Percentiles rank a stretch among this genome's conserved stretches.
These are phyloP conservation scores for Ondatra zibethicus DNA, from an alignment of 2,113 vertebrate genomes.

Conservation along the genomic window DNA sequence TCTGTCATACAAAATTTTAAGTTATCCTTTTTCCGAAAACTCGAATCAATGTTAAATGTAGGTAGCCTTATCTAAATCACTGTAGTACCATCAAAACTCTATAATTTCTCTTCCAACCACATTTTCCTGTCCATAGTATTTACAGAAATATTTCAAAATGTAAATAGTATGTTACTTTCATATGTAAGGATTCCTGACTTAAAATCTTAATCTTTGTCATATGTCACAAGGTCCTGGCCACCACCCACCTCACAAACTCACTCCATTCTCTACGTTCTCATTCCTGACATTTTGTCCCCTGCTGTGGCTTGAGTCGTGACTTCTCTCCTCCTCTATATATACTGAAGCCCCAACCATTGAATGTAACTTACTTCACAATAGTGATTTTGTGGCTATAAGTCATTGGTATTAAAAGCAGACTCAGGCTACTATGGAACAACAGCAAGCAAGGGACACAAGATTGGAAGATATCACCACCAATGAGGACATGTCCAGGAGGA, in stretches of 20 bases:
- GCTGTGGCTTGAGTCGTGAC: background rate
- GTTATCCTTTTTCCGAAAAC: background rate
- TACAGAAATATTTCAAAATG: background rate
- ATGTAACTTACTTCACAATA: background rate
- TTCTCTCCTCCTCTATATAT: background rate
- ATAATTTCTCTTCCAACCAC: background rate
- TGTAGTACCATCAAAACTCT: background rate
- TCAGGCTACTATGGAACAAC: accelerated
- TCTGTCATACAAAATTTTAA: constrained; percentile 29
- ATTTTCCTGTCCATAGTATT: background rate
- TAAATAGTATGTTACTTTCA: too few species aligned
- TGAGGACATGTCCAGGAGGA: background rate
- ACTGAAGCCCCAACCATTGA: background rate
- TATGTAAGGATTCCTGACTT: background rate
- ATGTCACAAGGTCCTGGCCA: accelerated
- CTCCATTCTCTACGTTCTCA: background rate
- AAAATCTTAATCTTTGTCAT: background rate
- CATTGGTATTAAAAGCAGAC: background rate
- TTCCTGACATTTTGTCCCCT: too few species aligned
- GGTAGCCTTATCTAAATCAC: too few species aligned
- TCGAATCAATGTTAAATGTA: constrained; percentile 25
- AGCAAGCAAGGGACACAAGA: accelerated
- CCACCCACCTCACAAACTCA: background rate
- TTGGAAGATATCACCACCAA: too few species aligned
- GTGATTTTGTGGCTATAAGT: background rate